A percentile compares a stretch with the other conserved stretches of the same genome.
phyloP scores from a whole-genome alignment of 2,113 vertebrate genomes.

The Zeus faber region DNA sequence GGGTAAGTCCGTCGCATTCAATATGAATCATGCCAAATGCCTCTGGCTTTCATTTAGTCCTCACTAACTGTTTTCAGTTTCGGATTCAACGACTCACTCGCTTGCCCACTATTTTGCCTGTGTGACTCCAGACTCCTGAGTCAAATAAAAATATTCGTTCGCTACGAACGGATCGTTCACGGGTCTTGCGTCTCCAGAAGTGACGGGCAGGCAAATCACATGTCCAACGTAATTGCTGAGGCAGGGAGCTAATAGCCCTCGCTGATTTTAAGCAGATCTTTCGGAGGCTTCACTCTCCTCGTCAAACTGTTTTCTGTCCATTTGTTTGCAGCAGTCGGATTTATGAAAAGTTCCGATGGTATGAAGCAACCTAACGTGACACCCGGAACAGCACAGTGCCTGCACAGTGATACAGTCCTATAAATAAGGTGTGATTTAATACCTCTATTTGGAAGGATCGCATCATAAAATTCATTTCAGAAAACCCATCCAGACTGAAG shows the following conservation, averaged over 20 bases:
- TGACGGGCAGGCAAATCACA: conserved; percentile 26
- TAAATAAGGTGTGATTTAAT: background rate
- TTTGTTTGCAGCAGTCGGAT: background rate
- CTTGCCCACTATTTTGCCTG: too few relatives aligned
- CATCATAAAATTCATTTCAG: conserved; percentile 23
- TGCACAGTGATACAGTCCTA: background rate
- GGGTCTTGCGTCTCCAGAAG: background rate
- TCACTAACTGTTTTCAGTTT: too few relatives aligned
- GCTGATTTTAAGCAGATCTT: too few relatives aligned
- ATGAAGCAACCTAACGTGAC: background rate
- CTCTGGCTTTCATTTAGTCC: too few relatives aligned
- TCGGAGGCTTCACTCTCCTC: background rate
- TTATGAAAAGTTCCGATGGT: too few relatives aligned
- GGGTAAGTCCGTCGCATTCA: too few relatives aligned
- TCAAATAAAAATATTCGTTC: too few relatives aligned
- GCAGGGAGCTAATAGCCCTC: conserved; percentile 21
- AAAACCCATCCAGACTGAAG: background rate
- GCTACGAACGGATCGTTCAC: too few relatives aligned
- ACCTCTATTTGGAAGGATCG: background rate
- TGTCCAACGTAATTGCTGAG: conserved; percentile 39
- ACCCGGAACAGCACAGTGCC: too few relatives aligned
- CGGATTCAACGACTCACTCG: too few relatives aligned
- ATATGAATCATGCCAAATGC: too few relatives aligned
- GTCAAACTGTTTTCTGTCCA: background rate
- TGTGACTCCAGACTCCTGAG: too few relatives aligned